These are phyloP conservation scores for Eunapius fragilis DNA, from an alignment of 37 sponge, comb jelly and placozoan species.

Conservation along the genomic window DNA sequence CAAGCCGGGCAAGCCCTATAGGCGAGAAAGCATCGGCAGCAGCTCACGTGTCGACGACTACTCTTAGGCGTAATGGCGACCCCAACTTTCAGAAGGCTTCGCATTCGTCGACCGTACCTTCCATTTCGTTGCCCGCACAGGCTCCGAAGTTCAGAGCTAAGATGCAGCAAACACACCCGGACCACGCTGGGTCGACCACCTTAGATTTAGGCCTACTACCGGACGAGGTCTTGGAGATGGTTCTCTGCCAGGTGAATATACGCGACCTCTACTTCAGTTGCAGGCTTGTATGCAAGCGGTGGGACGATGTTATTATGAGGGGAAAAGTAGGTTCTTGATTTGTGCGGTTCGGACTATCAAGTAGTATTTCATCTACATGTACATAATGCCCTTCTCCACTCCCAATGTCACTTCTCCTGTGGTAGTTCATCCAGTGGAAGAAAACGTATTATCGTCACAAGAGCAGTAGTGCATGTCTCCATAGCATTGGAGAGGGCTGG, in stretches of 20 bases:
- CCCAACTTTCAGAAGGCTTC: not conserved
- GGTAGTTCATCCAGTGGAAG: not conserved
- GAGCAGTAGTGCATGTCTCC: not conserved
- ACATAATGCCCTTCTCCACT: not conserved
- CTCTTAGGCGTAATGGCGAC: not conserved
- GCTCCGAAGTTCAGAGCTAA: not conserved
- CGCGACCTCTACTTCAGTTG: constrained; percentile 5
- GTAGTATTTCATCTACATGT: not conserved
- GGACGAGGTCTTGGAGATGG: constrained; percentile 12
- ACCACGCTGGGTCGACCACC: not conserved
- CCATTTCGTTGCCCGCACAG: not conserved
- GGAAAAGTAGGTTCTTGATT: constrained; percentile 5
- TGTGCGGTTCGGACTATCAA: too few relatives aligned
- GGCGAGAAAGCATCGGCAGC: not conserved
- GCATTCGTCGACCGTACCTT: not conserved
- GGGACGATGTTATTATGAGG: constrained; percentile 9
- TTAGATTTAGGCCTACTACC: not conserved
- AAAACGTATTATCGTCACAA: not conserved
- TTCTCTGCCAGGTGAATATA: not conserved
- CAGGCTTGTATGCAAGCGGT: constrained; percentile 15
- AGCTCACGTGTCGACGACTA: not conserved
- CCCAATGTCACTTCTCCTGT: not conserved
- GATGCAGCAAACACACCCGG: not conserved
- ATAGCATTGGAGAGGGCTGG: not conserved
- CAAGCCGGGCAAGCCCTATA: not conserved